Conservation (phyloP, 2,888 invertebrate genomes). For the Ptilodon capucinus region DNA sequence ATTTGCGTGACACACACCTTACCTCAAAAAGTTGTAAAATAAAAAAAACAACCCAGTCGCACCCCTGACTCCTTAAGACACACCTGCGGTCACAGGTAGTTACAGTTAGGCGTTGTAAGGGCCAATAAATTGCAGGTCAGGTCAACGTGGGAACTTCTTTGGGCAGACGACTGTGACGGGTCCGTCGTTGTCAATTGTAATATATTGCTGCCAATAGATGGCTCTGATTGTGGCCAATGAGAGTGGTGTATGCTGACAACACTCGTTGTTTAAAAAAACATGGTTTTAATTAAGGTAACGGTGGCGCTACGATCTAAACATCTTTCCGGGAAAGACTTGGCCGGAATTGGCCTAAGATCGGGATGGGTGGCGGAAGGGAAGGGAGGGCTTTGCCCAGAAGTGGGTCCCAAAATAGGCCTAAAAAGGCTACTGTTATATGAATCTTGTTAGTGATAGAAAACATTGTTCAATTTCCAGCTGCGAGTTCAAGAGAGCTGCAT, state of each 20-base stretch:
- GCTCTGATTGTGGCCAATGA: not conserved
- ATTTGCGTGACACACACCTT: not conserved
- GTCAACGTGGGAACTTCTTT: conserved; percentile 76
- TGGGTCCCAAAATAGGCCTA: no score
- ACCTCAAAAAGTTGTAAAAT: conserved; percentile 12
- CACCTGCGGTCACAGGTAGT: conserved; percentile 78
- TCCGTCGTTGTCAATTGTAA: conserved; percentile 26
- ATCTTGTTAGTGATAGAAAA: no score
- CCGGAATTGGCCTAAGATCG: no score
- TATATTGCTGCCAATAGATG: conserved; percentile 12
- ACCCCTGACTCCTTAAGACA: conserved; percentile 70
- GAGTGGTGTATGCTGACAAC: not conserved
- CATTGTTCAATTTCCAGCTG: no score
- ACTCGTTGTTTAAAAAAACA: not conserved
- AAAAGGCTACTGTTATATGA: no score
- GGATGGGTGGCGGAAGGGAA: no score
- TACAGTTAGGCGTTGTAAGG: conserved; percentile 57
- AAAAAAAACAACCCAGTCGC: conserved; percentile 20
- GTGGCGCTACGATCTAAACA: no score
- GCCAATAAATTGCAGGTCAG: conserved; percentile 78
- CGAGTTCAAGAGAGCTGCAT: no score
- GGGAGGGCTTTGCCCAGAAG: no score
- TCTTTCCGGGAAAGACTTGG: no score
- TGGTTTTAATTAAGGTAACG: no score
- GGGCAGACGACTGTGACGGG: conserved; percentile 64